Conservation (phyloP, 2,888 invertebrate species). For the Oligia fasciuncula region DNA sequence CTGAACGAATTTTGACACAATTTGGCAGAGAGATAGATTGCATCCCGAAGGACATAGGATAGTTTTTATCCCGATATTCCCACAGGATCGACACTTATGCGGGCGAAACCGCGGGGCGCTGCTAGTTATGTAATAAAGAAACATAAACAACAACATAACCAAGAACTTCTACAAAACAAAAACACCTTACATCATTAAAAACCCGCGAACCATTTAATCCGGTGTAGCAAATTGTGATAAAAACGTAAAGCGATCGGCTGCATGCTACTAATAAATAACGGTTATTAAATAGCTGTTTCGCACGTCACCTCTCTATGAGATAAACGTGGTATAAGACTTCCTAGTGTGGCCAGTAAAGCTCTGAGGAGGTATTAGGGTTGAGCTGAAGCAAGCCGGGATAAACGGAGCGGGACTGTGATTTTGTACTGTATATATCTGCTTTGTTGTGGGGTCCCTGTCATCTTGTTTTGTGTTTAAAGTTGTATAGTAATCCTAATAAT, state of each 20-base stretch:
- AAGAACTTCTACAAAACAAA: slow-evolving; percentile 6
- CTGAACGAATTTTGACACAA: no score
- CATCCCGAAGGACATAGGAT: no score
- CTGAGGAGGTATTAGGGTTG: slow-evolving; percentile 14
- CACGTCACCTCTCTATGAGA: slow-evolving; percentile 53
- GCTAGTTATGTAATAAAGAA: slow-evolving; percentile 1
- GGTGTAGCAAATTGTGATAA: slow-evolving; percentile 55
- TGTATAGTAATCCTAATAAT: not conserved
- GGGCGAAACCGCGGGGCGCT: no score
- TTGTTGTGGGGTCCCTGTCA: not conserved
- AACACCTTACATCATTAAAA: slow-evolving; percentile 46
- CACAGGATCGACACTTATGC: no score
- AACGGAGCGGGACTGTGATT: not conserved
- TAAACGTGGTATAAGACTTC: slow-evolving; percentile 45
- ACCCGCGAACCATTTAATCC: slow-evolving; percentile 43
- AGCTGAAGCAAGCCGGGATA: slow-evolving; percentile 9
- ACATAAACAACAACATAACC: slow-evolving; percentile 5
- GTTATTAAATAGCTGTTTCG: slow-evolving; percentile 63
- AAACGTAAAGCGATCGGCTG: slow-evolving; percentile 44
- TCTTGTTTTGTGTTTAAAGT: not conserved
- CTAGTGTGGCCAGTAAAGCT: slow-evolving; percentile 28
- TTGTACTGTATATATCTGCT: not conserved
- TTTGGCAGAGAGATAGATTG: no score
- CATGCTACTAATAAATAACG: slow-evolving; percentile 63
- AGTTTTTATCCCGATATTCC: no score